These are phyloP conservation scores for Iguana delicatissima DNA, from an alignment of 2,797 vertebrate genomes.

Conservation along the genomic window DNA sequence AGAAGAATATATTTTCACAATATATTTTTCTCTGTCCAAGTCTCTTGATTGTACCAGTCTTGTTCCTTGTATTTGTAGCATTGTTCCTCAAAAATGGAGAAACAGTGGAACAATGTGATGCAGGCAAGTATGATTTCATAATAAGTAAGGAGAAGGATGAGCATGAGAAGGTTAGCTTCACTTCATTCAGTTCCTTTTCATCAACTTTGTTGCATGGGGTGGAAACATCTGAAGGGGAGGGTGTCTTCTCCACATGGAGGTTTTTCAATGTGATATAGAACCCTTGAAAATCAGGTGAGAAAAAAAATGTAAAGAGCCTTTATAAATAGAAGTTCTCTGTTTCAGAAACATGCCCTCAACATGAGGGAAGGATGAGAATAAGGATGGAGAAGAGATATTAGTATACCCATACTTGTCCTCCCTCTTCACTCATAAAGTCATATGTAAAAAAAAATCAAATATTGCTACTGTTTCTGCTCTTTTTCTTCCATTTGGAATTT, in stretches of 20 bases:
- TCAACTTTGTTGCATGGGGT: background rate
- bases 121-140: background rate
- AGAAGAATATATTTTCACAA: background rate
- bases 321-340: background rate
- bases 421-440: background rate
- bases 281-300: background rate
- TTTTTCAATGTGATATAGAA: background rate
- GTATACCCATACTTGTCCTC: background rate
- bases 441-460: no score
- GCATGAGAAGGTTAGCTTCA: background rate
- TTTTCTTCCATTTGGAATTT: background rate
- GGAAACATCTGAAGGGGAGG: background rate
- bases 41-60: background rate
- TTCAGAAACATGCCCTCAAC: background rate
- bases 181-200: background rate
- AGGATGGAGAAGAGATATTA: background rate
- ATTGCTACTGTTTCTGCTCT: background rate
- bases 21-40: background rate
- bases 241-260: background rate
- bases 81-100: background rate
- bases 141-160: background rate
- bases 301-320: no score
- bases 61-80: background rate
- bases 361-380: background rate
- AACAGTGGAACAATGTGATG: background rate